Evolutionary conservation across 2,113 vertebrate genomes (phyloP).

Genomic region (Galemys pyrenaicus): DNA sequence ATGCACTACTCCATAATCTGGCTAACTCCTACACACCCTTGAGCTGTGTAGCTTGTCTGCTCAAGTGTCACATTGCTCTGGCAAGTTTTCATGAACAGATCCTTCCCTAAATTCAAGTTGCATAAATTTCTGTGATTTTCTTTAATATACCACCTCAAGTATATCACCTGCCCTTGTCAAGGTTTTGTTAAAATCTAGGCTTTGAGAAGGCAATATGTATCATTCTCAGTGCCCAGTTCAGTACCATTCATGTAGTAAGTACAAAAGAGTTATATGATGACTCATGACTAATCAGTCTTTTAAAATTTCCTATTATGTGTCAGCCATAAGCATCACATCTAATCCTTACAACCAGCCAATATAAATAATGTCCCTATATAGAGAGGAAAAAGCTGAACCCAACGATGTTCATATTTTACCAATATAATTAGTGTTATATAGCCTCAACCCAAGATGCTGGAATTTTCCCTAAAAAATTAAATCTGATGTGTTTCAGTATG

Average conservation of each 20-base stretch:
- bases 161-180: neutral
- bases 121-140: neutral
- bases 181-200: neutral
- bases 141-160: neutral
- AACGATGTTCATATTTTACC: neutral
- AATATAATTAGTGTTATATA: neutral
- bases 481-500: neutral
- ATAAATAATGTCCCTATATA: neutral
- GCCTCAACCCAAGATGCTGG: neutral
- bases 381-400: neutral
- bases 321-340: neutral
- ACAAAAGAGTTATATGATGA: neutral
- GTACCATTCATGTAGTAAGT: neutral
- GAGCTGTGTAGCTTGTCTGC: neutral
- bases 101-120: neutral
- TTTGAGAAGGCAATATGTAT: neutral
- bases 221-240: neutral
- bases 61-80: neutral
- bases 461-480: neutral
- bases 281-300: neutral
- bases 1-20: neutral
- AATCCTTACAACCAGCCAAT: neutral
- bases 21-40: neutral
- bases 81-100: neutral
- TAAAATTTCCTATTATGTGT: neutral